Percentiles rank a stretch among this genome's conserved stretches.
Conservation (phyloP, 2,113 vertebrate species). For the Corvus cornix region DNA sequence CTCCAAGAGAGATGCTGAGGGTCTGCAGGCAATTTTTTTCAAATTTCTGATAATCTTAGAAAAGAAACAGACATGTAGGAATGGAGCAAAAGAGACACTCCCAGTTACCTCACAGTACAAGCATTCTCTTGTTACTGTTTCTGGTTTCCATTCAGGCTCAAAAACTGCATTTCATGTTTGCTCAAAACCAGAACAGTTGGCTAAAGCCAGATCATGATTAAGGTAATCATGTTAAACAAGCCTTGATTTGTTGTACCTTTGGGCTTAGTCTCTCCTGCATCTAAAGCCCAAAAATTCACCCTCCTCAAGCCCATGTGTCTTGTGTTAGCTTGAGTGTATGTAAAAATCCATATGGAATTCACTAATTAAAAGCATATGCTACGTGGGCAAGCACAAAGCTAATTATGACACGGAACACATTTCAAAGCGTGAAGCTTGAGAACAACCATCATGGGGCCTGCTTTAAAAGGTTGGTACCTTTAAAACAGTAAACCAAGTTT, state of each 20-base stretch:
- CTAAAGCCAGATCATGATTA: background rate
- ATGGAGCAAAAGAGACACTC: background rate
- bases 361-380: conserved; percentile 18
- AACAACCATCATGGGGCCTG: background rate
- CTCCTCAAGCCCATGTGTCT: background rate
- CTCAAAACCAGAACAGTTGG: background rate
- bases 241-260: conserved; percentile 38
- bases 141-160: background rate
- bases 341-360: background rate
- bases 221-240: background rate
- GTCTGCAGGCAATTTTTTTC: background rate
- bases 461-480: background rate
- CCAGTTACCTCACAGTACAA: background rate
- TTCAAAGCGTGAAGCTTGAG: background rate
- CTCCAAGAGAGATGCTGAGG: background rate
- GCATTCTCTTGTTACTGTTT: background rate
- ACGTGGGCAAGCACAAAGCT: background rate
- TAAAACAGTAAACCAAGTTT: background rate
- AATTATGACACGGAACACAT: background rate
- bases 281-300: background rate
- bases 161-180: background rate
- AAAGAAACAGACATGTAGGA: background rate
- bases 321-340: background rate
- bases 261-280: background rate
- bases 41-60: background rate